Conservation (phyloP, 2,888 invertebrate species). For the Lasioglossum oenotherae region DNA sequence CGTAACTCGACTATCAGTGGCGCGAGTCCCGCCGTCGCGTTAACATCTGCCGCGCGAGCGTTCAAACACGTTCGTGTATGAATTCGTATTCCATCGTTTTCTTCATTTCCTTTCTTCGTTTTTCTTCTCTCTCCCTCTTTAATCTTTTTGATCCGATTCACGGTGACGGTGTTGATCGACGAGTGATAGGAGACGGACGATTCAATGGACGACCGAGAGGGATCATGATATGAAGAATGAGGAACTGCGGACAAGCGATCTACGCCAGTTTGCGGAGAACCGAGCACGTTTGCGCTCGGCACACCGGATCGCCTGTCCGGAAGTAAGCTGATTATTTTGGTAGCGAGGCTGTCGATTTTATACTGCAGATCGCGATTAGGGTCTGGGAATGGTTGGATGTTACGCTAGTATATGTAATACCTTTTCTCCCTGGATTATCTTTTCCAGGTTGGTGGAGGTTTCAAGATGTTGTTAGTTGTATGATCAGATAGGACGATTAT, state of each 20-base stretch:
- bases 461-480: background rate
- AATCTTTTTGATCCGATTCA: background rate
- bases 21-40: conserved; percentile 74
- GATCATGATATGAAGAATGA: conserved; percentile 42
- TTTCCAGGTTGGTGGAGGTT: background rate
- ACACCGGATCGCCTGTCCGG: conserved; percentile 41
- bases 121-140: background rate
- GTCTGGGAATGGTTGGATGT: background rate
- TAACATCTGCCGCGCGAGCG: conserved; percentile 54
- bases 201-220: background rate
- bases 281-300: conserved; percentile 40
- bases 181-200: background rate
- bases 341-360: background rate
- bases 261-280: conserved; percentile 7
- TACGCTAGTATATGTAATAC: background rate
- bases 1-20: conserved; percentile 76
- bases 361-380: background rate
- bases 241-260: conserved; percentile 17
- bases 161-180: background rate
- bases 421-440: background rate
- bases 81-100: background rate
- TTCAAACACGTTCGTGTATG: background rate
- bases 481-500: no score
- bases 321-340: conserved; percentile 54
- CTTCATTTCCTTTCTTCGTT: background rate